Conservation (phyloP, 2,113 vertebrate species). For the Sinocyclocheilus grahami region DNA sequence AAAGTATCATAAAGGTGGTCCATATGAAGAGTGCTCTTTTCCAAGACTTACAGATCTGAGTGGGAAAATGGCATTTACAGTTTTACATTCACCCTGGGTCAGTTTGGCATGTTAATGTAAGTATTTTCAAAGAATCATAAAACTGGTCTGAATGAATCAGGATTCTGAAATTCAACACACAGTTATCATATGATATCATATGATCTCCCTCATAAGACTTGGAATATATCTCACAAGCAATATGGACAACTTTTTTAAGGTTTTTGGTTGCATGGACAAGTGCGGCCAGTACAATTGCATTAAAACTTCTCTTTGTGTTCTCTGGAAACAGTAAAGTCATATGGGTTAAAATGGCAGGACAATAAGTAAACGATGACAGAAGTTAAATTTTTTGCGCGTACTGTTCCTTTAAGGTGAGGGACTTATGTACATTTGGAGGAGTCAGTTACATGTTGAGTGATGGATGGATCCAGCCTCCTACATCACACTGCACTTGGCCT, state of each 20-base stretch:
- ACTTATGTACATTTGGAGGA: constrained; percentile 55
- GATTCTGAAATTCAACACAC: not conserved
- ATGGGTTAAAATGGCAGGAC: not conserved
- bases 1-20: not conserved
- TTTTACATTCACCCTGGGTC: not conserved
- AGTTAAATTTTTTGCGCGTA: not conserved
- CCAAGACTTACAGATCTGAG: not conserved
- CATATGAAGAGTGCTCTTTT: not conserved
- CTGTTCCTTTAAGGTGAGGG: constrained; percentile 42
- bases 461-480: constrained; percentile 55
- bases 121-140: not conserved
- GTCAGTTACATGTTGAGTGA: constrained; percentile 36
- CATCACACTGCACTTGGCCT: constrained; percentile 87
- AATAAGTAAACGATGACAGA: constrained; percentile 2
- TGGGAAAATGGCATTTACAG: not conserved
- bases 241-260: not conserved
- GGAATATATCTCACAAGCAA: not conserved
- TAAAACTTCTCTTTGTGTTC: not conserved
- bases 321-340: not conserved
- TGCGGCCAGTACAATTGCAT: not conserved
- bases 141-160: not conserved
- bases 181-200: not conserved
- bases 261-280: constrained; percentile 2
- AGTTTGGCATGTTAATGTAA: not conserved
- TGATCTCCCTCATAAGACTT: not conserved